Conservation (phyloP, 2,888 invertebrate species). For the Phrixothrix hirtus region DNA sequence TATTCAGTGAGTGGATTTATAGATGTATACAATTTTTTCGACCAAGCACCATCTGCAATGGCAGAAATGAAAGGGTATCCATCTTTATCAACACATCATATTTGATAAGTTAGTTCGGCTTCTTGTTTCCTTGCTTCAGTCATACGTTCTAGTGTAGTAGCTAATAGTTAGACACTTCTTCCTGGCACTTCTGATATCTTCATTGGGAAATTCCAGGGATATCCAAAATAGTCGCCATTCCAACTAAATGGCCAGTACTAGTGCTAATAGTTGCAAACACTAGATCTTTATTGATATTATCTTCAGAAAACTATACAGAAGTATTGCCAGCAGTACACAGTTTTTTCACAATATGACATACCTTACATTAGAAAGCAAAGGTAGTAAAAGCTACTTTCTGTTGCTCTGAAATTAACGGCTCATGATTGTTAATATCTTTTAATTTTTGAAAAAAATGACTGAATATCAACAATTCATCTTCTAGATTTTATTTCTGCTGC, state of each 20-base stretch:
- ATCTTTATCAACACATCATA: not conserved
- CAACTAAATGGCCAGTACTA: not conserved
- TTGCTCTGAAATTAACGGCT: too few species aligned
- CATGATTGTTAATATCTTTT: too few species aligned
- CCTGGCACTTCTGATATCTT: not conserved
- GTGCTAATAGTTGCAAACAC: not conserved
- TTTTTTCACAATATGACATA: not conserved
- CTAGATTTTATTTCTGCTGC: too few species aligned
- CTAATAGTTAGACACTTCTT: not conserved
- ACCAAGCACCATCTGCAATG: not conserved
- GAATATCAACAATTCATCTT: too few species aligned
- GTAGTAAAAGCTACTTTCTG: too few species aligned
- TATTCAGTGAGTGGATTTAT: not conserved
- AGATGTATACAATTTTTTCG: not conserved
- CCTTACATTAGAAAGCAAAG: too few species aligned
- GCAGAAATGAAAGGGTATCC: not conserved
- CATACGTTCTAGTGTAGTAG: not conserved
- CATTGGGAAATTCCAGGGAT: not conserved
- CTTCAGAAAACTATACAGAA: not conserved
- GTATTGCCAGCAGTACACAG: not conserved
- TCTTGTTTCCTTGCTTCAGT: not conserved
- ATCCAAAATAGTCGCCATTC: not conserved
- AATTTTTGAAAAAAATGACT: too few species aligned
- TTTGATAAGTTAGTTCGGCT: not conserved
- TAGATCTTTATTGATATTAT: not conserved